phyloP scores from a whole-genome alignment of 2,888 invertebrate species.

The Dysmachus trigonus region DNA sequence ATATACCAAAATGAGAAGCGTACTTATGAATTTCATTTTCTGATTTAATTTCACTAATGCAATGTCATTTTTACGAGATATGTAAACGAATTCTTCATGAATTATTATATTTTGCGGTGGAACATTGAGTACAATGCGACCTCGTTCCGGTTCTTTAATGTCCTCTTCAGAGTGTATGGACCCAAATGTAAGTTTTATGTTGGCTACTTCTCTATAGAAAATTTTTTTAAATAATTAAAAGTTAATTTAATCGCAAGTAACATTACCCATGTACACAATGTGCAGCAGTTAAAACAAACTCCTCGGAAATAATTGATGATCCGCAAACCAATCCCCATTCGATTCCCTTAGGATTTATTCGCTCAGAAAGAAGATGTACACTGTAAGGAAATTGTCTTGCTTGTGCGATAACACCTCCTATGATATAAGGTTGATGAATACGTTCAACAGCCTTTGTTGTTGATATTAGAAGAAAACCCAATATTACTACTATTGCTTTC shows the following conservation, averaged over 20 bases:
- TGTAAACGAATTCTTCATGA: background rate
- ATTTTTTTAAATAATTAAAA: background rate
- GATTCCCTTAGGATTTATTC: background rate
- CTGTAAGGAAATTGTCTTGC: background rate
- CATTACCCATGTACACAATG: background rate
- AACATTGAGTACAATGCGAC: background rate
- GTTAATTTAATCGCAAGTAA: background rate
- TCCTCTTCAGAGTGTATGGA: background rate
- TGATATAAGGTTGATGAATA: background rate
- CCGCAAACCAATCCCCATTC: background rate
- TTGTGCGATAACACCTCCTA: background rate
- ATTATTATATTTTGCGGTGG: background rate
- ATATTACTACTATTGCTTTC: background rate
- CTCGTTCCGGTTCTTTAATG: background rate
- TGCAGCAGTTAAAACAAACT: background rate
- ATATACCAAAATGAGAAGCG: background rate
- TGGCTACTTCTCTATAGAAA: background rate
- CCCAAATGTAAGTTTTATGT: background rate
- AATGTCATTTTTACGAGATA: background rate
- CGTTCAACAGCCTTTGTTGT: background rate
- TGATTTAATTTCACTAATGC: background rate
- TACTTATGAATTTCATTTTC: background rate
- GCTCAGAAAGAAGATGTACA: background rate
- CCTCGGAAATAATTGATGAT: background rate
- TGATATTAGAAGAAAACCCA: background rate